phyloP scores from a whole-genome alignment of 2,797 vertebrate genomes.

The Parauchenoglanis punctatus region DNA sequence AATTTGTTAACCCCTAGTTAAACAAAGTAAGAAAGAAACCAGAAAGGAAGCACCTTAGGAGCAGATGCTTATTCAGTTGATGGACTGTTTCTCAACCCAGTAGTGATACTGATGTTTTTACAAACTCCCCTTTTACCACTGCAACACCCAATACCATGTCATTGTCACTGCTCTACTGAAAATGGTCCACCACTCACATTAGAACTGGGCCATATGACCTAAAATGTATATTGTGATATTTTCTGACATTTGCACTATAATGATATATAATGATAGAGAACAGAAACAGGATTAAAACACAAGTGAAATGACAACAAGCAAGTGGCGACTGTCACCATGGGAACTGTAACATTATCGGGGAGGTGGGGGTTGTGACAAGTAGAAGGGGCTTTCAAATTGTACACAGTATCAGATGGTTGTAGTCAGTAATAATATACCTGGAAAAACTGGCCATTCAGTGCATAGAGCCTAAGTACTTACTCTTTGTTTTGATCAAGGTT shows the following conservation, averaged over 20 bases:
- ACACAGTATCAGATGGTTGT: background rate
- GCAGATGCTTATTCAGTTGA: background rate
- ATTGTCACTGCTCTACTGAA: background rate
- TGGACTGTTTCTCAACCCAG: background rate
- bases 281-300: background rate
- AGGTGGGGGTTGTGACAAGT: background rate
- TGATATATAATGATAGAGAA: too few species aligned
- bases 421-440: background rate
- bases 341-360: background rate
- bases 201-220: too few species aligned
- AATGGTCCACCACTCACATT: background rate
- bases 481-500: constrained; percentile 22
- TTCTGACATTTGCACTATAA: too few species aligned
- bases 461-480: background rate
- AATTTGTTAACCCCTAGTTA: background rate
- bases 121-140: background rate
- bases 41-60: background rate
- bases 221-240: too few species aligned
- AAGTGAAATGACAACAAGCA: background rate
- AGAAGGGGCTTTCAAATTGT: background rate
- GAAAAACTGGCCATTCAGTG: background rate
- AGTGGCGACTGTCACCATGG: background rate
- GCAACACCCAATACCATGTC: background rate
- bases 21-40: background rate
- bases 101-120: background rate